phyloP scores from a whole-genome alignment of 2,113 vertebrate genomes.

The Origma solitaria region DNA sequence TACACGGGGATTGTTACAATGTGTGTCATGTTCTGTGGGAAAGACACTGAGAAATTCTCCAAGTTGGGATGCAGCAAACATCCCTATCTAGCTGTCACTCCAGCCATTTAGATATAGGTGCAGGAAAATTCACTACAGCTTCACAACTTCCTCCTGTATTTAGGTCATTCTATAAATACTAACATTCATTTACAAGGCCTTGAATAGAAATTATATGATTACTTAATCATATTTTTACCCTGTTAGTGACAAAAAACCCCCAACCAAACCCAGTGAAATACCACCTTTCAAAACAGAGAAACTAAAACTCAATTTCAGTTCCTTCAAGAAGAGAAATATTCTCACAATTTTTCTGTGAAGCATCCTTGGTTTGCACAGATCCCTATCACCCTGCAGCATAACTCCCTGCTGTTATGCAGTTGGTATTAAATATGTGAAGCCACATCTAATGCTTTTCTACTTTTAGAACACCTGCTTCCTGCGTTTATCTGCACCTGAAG shows the following conservation, averaged over 20 bases:
- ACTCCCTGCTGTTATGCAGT: neutral
- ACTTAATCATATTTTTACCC: neutral
- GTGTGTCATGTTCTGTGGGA: neutral
- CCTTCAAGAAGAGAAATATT: neutral
- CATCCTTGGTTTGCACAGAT: neutral
- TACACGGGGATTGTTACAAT: neutral
- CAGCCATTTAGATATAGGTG: neutral
- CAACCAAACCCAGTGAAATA: neutral
- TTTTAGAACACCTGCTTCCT: neutral
- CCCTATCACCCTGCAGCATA: neutral
- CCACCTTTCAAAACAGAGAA: neutral
- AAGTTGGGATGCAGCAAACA: neutral
- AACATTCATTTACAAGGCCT: neutral
- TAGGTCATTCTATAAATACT: neutral
- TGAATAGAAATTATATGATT: neutral
- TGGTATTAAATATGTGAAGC: neutral
- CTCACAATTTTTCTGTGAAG: neutral
- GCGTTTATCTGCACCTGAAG: neutral
- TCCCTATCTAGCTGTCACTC: neutral
- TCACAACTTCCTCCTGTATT: neutral
- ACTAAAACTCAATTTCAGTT: neutral
- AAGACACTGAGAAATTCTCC: neutral
- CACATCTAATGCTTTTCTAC: neutral
- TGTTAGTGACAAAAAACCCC: neutral
- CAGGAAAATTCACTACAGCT: neutral